These are phyloP conservation scores for Lota lota DNA, from an alignment of 2,113 vertebrate species.

Conservation along the genomic window DNA sequence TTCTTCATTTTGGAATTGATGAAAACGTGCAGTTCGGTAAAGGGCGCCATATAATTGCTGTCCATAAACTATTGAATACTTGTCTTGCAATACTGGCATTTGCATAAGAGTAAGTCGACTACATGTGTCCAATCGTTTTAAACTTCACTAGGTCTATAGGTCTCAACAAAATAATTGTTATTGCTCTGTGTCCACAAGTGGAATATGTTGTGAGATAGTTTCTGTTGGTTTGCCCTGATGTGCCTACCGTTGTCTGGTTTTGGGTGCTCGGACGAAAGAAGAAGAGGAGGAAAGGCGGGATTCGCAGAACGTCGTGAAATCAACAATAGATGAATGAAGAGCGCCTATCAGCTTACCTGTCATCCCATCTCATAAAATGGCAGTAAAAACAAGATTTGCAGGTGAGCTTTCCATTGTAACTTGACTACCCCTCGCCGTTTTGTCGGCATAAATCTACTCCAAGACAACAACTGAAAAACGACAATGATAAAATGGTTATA, in stretches of 20 bases:
- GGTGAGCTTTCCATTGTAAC: slow-evolving; percentile 49
- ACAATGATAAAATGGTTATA: slow-evolving; percentile 35
- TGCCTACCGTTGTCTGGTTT: slow-evolving; percentile 62
- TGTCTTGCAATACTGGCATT: slow-evolving; percentile 81
- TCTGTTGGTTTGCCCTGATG: slow-evolving; percentile 63
- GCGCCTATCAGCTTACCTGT: slow-evolving; percentile 51
- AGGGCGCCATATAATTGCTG: slow-evolving; percentile 79
- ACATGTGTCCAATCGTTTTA: slow-evolving; percentile 75
- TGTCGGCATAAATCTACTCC: slow-evolving; percentile 48
- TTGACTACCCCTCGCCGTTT: slow-evolving; percentile 47
- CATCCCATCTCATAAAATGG: slow-evolving; percentile 51
- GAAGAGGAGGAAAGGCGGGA: slow-evolving; percentile 70
- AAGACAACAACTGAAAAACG: slow-evolving; percentile 38
- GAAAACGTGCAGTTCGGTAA: slow-evolving; percentile 83
- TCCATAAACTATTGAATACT: slow-evolving; percentile 80
- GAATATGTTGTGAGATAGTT: slow-evolving; percentile 63
- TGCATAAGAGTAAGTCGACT: slow-evolving; percentile 81
- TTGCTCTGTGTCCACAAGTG: slow-evolving; percentile 79
- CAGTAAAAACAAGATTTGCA: slow-evolving; percentile 67
- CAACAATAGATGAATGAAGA: slow-evolving; percentile 36
- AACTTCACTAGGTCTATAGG: slow-evolving; percentile 74
- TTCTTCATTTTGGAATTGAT: slow-evolving; percentile 74
- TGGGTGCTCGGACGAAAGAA: slow-evolving; percentile 61
- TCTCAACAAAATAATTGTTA: slow-evolving; percentile 77
- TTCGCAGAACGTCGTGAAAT: slow-evolving; percentile 50